These are phyloP conservation scores for Nemapogon koenigi DNA, from an alignment of 2,888 invertebrate species.

Conservation along the genomic window DNA sequence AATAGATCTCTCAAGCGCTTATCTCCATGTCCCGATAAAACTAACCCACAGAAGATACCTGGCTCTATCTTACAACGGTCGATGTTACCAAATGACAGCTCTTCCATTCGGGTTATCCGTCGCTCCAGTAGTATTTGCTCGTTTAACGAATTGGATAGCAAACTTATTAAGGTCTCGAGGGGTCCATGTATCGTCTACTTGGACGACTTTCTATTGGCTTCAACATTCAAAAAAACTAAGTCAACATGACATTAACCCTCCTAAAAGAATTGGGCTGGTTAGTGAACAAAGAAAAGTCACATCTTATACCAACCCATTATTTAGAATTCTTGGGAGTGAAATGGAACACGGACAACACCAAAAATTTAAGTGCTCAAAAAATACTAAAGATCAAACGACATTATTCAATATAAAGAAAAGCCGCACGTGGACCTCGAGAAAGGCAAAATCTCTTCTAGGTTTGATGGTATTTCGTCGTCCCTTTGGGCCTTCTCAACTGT, in stretches of 20 bases:
- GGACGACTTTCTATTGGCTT: not conserved
- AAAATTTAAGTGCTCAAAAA: not conserved
- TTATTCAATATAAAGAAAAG: not conserved
- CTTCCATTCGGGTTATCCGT: slow-evolving; percentile 1
- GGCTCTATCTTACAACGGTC: not conserved
- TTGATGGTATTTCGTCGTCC: not conserved
- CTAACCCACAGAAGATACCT: not conserved
- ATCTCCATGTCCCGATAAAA: slow-evolving; percentile 3
- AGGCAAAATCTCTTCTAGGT: slow-evolving; percentile 1
- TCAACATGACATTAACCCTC: not conserved
- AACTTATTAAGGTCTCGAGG: not conserved
- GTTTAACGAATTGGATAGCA: not conserved
- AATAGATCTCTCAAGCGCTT: slow-evolving; percentile 2
- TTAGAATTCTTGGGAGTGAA: not conserved
- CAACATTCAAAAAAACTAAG: not conserved
- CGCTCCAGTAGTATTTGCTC: not conserved
- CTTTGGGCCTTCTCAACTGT: not conserved
- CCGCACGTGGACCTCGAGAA: not conserved
- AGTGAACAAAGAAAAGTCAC: not conserved
- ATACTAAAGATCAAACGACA: not conserved
- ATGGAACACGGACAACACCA: not conserved
- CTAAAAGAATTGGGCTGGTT: not conserved
- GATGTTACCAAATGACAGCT: not conserved
- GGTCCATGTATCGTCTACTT: not conserved
- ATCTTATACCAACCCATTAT: not conserved